These are phyloP conservation scores for Aratinga solstitialis DNA, from an alignment of 2,797 vertebrate genomes.

Conservation along the genomic window DNA sequence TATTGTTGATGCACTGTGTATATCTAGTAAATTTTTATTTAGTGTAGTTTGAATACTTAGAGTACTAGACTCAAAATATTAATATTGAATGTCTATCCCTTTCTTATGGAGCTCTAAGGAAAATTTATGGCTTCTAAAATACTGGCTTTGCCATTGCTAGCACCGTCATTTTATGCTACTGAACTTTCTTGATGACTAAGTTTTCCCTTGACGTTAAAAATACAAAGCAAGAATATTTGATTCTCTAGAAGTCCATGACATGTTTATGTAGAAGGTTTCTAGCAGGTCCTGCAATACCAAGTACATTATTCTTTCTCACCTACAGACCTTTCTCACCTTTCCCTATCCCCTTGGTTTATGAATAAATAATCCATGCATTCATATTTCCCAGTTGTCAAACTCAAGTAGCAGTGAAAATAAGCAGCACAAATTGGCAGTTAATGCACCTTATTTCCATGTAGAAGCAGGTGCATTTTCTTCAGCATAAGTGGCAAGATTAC, in stretches of 20 bases:
- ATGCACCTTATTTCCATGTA: conserved; percentile 79
- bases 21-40: not conserved
- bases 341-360: conserved; percentile 11
- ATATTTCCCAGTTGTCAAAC: conserved; percentile 62
- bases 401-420: conserved; percentile 71
- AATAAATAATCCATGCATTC: conserved; percentile 63
- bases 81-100: not conserved
- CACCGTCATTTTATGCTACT: not conserved
- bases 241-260: not conserved
- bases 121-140: not conserved
- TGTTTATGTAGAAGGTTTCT: conserved; percentile 1
- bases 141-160: not conserved
- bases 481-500: conserved; percentile 74
- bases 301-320: not conserved
- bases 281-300: not conserved
- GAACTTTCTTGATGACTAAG: not conserved
- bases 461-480: conserved; percentile 79
- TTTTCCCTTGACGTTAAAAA: conserved; percentile 3
- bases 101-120: not conserved
- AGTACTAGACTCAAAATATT: not conserved
- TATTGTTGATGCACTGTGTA: not conserved
- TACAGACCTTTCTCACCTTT: not conserved
- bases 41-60: not conserved
- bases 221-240: not conserved
- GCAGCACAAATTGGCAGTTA: conserved; percentile 79